phyloP scores from a whole-genome alignment of 2,113 vertebrate genomes.

The Corydoras sp. region DNA sequence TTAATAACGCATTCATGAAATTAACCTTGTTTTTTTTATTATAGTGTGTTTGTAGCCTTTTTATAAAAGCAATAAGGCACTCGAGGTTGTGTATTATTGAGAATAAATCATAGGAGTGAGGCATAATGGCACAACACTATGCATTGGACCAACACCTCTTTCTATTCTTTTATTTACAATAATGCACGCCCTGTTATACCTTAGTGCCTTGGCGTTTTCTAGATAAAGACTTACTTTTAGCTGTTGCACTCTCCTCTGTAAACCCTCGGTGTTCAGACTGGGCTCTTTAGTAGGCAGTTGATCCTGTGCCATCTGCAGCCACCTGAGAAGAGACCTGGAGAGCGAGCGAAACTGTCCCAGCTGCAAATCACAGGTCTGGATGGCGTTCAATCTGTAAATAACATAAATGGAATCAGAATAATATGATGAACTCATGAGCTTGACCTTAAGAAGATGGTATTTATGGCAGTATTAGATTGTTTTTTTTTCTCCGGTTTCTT shows the following conservation, averaged over 20 bases:
- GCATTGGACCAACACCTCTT: too few relatives aligned
- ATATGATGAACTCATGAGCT: neutral
- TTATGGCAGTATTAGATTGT: neutral
- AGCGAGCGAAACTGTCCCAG: constrained; percentile 63
- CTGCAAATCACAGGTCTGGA: constrained; percentile 67
- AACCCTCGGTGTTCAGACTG: constrained; percentile 71
- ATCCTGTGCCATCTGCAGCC: constrained; percentile 82
- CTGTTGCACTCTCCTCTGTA: constrained; percentile 78
- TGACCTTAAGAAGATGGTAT: neutral
- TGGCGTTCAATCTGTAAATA: constrained; percentile 53
- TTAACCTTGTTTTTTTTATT: too few relatives aligned
- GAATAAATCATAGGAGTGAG: too few relatives aligned
- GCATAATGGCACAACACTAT: too few relatives aligned
- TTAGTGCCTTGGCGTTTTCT: neutral
- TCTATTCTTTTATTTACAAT: neutral
- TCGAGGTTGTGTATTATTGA: too few relatives aligned
- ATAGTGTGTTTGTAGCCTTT: too few relatives aligned
- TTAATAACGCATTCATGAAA: too few relatives aligned
- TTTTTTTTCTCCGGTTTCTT: neutral
- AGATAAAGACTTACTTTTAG: constrained; percentile 70
- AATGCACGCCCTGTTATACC: neutral
- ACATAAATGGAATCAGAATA: neutral
- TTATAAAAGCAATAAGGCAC: too few relatives aligned
- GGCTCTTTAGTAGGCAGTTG: constrained; percentile 74
- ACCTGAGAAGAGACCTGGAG: constrained; percentile 74